phyloP scores from a whole-genome alignment of 2,113 vertebrate species.

The Dromaius novaehollandiae region DNA sequence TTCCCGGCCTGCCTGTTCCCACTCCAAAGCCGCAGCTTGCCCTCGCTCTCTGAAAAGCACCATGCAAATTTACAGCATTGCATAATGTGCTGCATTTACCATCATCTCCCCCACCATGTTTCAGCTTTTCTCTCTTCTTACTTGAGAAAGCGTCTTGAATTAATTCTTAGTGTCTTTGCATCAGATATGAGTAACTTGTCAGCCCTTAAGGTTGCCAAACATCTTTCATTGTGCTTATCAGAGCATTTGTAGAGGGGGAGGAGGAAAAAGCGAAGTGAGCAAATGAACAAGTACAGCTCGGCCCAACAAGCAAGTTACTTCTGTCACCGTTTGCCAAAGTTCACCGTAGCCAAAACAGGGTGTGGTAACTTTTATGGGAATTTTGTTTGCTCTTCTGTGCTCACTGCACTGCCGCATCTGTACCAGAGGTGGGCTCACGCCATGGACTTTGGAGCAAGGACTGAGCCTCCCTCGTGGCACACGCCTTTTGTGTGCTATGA shows the following conservation, averaged over 20 bases:
- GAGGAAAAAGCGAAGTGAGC: background rate
- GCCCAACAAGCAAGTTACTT: background rate
- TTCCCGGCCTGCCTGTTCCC: background rate
- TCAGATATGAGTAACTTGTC: background rate
- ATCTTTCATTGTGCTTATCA: background rate
- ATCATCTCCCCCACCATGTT: background rate
- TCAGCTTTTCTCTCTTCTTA: background rate
- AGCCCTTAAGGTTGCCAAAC: background rate
- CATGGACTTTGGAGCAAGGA: conserved; percentile 5
- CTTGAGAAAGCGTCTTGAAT: background rate
- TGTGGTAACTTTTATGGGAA: background rate
- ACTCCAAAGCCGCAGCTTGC: accelerated
- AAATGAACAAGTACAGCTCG: background rate
- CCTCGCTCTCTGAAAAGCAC: background rate
- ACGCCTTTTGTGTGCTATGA: background rate
- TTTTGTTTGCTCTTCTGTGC: background rate
- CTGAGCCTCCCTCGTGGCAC: background rate
- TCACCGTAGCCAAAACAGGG: background rate
- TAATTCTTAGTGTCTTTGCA: background rate
- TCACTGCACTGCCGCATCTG: background rate
- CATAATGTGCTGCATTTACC: background rate
- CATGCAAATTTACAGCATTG: background rate
- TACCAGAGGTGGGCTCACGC: background rate
- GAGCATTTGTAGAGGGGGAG: background rate
- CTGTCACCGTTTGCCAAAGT: background rate